Conservation (phyloP, 2,797 vertebrate genomes). For the Rhodeus uyekii region DNA sequence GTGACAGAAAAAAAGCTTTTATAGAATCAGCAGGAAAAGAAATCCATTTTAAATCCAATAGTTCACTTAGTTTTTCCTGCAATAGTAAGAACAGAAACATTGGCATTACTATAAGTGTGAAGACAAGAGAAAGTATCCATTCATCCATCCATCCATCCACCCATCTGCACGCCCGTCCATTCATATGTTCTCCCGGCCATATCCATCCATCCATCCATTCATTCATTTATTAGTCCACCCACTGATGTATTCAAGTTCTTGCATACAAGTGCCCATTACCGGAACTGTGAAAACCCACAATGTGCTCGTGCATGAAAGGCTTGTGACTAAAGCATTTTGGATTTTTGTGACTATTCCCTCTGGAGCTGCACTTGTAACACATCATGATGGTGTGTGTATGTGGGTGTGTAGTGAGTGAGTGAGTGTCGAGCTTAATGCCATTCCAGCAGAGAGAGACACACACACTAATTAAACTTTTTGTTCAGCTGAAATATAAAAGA, state of each 20-base stretch:
- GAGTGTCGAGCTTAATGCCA: conserved; percentile 41
- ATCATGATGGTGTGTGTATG: conserved; percentile 29
- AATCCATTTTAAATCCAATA: background rate
- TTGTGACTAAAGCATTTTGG: conserved; percentile 50
- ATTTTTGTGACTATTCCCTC: conserved; percentile 51
- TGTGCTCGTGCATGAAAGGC: conserved; percentile 42
- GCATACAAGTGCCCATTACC: conserved; percentile 27
- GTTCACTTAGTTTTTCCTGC: background rate
- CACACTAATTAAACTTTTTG: conserved; percentile 51
- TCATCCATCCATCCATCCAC: background rate
- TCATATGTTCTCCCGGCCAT: no score
- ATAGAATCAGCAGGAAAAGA: background rate
- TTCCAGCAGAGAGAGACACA: conserved; percentile 23
- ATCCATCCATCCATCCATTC: background rate
- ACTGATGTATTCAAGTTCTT: conserved; percentile 26
- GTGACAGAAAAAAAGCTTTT: background rate
- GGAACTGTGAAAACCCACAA: conserved; percentile 16
- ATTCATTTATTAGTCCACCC: conserved; percentile 26
- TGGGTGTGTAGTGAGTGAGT: conserved; percentile 29
- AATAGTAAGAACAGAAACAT: background rate
- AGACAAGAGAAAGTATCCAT: background rate
- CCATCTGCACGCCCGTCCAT: background rate
- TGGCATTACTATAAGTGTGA: background rate
- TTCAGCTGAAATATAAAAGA: conserved; percentile 48
- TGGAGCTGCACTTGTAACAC: conserved; percentile 61